Base-by-base conservation (phyloP, 1,140 invertebrate genomes). In the Sitobion miscanthi region DNA sequence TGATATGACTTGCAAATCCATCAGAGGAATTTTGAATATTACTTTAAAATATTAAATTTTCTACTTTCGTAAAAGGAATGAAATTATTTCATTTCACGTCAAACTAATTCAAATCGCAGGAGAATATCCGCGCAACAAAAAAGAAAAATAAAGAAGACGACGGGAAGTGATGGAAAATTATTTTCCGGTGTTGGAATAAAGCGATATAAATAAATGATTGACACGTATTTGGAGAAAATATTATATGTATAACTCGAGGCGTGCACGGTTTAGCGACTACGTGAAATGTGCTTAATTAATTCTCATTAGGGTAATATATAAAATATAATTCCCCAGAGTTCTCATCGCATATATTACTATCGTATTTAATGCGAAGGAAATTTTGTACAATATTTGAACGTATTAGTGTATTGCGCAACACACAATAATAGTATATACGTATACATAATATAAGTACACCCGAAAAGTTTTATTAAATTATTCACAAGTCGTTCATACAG, bases 31-130 rank as follows among this genome's bases (percentile, higher is more conserved):
- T 69, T 90, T 57, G 9, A 89, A 90, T 30, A 69, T 69, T 90
- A 69, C 54, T 90, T 89, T 69, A 69, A 62, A 30, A 45, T 90
- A 90, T 90, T 90, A 57, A 90, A 90, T 90, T 62, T 90, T 45
- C 35, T 90, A 45, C 35, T 54, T 54, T 38, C n/a, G 20, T 14
- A 45, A 69, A 62, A 62, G 9, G 23, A 90, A 90, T 45, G 54
- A 42, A 69, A 69, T 90, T 90, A 90, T 69, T 90, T 69, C 11
- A 90, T 90, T 42, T 90, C 54, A 42, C 88, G 54, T 90, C 21
- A 69, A 45, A 90, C 88, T 42, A 25, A 90, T 62, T 69, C 38
- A 69, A 90, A 90, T 90, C 38, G 23, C 38, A 11, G 45, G 14
- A 90, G 17, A 69, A 62, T 62, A 62, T 57, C 25, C 21, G 45